Conservation (phyloP, 2,888 invertebrate genomes). For the Mesoligia furuncula region DNA sequence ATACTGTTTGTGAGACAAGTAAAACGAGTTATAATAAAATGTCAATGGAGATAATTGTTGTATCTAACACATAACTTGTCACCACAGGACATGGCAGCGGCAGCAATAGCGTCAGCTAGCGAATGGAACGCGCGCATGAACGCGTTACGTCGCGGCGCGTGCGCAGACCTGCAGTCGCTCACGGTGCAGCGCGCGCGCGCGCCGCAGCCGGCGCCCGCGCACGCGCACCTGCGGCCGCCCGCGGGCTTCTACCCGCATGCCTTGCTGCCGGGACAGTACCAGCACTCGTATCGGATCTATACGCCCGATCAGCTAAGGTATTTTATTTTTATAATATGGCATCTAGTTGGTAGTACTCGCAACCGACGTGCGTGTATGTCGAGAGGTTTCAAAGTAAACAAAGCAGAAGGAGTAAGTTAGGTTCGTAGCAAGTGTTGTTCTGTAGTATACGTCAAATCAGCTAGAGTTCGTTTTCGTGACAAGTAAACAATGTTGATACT, state of each 20-base stretch:
- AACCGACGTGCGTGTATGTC: too few relatives aligned
- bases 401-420: too few relatives aligned
- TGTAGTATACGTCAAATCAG: slow-evolving; percentile 94
- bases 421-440: too few relatives aligned
- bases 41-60: neutral
- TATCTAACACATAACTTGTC: too few relatives aligned
- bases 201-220: slow-evolving; percentile 85
- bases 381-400: too few relatives aligned
- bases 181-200: slow-evolving; percentile 93
- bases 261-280: slow-evolving; percentile 98
- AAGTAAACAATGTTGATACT: neutral
- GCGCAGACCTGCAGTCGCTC: slow-evolving; percentile 97
- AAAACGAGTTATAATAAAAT: neutral
- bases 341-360: neutral
- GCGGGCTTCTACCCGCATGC: slow-evolving; percentile 96
- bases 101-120: slow-evolving; percentile 96
- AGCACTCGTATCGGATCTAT: slow-evolving; percentile 95
- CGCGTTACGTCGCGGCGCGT: slow-evolving; percentile 93
- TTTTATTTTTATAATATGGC: neutral
- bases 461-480: slow-evolving; percentile 78
- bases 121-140: slow-evolving; percentile 97
- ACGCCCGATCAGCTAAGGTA: slow-evolving; percentile 86
- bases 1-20: neutral
- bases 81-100: slow-evolving; percentile 93
- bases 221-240: slow-evolving; percentile 84